Evolutionary conservation across 2,797 vertebrate genomes (phyloP), one percentile per base, ranked within the genome.

Genomic region (Macropus fuliginosus): DNA sequence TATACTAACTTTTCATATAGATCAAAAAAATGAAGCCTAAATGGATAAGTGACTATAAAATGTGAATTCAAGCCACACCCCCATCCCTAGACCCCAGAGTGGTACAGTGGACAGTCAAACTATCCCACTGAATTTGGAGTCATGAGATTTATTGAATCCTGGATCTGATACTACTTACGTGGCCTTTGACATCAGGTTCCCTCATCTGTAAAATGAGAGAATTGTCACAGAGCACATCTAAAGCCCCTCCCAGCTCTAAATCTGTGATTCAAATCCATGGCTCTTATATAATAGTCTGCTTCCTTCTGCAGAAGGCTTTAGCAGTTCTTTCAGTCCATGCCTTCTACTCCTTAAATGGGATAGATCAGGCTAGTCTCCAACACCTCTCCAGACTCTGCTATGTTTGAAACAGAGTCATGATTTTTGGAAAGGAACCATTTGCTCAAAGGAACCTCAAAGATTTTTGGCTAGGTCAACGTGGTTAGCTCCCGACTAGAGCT

Each of bases 361-460:
- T 81, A 46, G 16, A 46, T 81, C 0, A 40, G n/a, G n/a, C n/a
- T 40, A 46, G n/a, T 46, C 16, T 81, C 18, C 18, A 81, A 46
- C 74, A 46, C 74, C 74, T 27, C 46, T 40, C 40, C 74, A 81
- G 40, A 81, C 40, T 46, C 74, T 81, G 21, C 40, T 40, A 27
- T 81, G 96, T 95, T 96, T 97, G 97, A 96, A 97, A 95, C 24
- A 46, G 14, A 56, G 91, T 94, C 94, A 95, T 13, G 66, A 31
- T 94, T 97, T 96, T 95, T 96, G 91, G 92, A 95, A 98, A 97
- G 94, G 94, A 96, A 96, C 31, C 91, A 94, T 95, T 95, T 93
- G 46, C 96, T 96, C 95, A 96, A 97, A 98, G 97, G 97, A 98
- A 81, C 94, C 95, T 96, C 91, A 21, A 96, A 98, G 95, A 94